Percentiles rank a stretch among this genome's conserved stretches.
phyloP scores from a whole-genome alignment of 2,888 invertebrate genomes.

The Epinotia brunnichana region DNA sequence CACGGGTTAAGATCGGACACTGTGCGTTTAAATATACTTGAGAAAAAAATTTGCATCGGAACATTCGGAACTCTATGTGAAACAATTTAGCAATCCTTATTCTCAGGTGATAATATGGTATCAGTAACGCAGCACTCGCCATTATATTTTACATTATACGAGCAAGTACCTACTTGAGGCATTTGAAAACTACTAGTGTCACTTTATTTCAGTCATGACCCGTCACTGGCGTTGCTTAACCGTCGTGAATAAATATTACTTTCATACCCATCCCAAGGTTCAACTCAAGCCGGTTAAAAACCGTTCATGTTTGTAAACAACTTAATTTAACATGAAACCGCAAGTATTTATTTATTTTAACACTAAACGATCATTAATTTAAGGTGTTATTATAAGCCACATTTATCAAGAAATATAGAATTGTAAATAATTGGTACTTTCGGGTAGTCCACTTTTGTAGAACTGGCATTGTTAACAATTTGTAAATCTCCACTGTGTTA shows the following conservation, averaged over 20 bases:
- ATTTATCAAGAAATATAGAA: no score
- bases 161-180: not conserved
- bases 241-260: constrained; percentile 40
- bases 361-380: not conserved
- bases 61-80: no score
- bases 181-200: constrained; percentile 4
- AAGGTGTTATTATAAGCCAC: no score
- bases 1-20: no score
- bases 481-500: no score
- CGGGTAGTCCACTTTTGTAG: not conserved
- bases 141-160: not conserved
- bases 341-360: not conserved
- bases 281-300: constrained; percentile 28
- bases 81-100: no score
- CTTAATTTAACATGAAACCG: not conserved
- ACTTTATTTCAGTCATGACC: constrained; percentile 28
- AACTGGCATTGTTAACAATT: not conserved
- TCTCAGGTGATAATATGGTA: no score
- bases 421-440: not conserved
- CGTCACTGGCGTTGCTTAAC: constrained; percentile 24
- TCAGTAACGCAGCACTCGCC: not conserved
- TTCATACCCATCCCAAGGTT: constrained; percentile 39
- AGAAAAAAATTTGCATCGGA: no score
- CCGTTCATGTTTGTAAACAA: not conserved
- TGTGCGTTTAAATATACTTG: no score